A percentile compares a stretch with the other conserved stretches of the same genome.
phyloP scores from a whole-genome alignment of 2,888 invertebrate species.

The Phengaris alcon region DNA sequence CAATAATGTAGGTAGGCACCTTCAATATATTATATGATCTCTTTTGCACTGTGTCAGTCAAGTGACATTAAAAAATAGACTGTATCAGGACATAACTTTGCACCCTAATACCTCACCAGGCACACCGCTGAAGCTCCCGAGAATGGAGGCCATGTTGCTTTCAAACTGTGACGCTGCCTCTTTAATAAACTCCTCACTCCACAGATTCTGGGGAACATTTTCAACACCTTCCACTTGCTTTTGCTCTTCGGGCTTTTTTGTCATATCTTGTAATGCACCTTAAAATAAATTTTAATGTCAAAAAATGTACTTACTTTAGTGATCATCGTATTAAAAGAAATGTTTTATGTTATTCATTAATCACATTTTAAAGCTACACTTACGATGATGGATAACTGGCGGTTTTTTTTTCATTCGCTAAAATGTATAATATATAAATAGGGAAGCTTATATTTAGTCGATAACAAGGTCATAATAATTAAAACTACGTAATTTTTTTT shows the following conservation, averaged over 20 bases:
- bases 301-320: no score
- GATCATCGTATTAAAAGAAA: no score
- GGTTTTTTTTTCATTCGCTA: no score
- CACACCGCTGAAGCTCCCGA: constrained; percentile 70
- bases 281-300: constrained; percentile 32
- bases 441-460: background rate
- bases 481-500: no score
- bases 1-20: no score
- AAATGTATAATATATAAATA: background rate
- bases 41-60: no score
- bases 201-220: constrained; percentile 71
- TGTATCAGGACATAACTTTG: background rate
- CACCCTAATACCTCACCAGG: constrained; percentile 52
- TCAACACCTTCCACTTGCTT: constrained; percentile 42
- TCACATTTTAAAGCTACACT: background rate
- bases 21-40: no score
- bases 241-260: constrained; percentile 51
- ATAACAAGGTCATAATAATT: background rate
- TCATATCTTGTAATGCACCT: constrained; percentile 82
- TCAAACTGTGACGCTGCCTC: constrained; percentile 86
- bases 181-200: constrained; percentile 86
- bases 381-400: background rate
- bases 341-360: no score
- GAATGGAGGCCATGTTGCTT: constrained; percentile 80
- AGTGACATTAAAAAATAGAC: background rate